These are phyloP conservation scores for Anthophora plumipes DNA, from an alignment of 2,888 invertebrate genomes.

Conservation along the genomic window DNA sequence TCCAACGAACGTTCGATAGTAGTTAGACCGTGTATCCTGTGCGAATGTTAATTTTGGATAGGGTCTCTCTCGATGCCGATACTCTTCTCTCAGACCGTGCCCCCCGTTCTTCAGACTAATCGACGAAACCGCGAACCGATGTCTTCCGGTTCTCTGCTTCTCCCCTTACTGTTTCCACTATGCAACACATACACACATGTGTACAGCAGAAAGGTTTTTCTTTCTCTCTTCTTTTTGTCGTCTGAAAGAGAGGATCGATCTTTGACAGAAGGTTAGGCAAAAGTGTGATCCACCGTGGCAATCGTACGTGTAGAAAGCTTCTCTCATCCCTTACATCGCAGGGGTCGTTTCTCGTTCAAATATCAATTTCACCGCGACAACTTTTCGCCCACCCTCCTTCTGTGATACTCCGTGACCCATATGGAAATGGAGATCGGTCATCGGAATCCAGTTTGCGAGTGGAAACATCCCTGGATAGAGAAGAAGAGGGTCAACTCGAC, in stretches of 20 bases:
- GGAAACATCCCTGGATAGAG: constrained; percentile 79
- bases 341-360: constrained; percentile 74
- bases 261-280: not conserved
- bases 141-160: constrained; percentile 43
- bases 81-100: constrained; percentile 21
- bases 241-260: constrained; percentile 12
- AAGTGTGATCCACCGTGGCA: not conserved
- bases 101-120: constrained; percentile 25
- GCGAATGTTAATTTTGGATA: constrained; percentile 83
- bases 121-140: constrained; percentile 54
- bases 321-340: too few species aligned
- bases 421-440: constrained; percentile 83
- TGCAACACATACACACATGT: not conserved
- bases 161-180: not conserved
- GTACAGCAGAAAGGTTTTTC: not conserved
- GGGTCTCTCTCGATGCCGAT: constrained; percentile 21
- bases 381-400: constrained; percentile 72
- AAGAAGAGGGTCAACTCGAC: constrained; percentile 82
- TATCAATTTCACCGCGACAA: constrained; percentile 82
- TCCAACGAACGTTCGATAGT: constrained; percentile 84
- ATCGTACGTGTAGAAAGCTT: not conserved
- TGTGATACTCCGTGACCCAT: constrained; percentile 64
- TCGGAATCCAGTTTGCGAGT: constrained; percentile 83
- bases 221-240: too few species aligned
- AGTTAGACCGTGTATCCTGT: constrained; percentile 85